Percentiles rank a stretch among this genome's conserved stretches.
Evolutionary conservation across 2,797 vertebrate species (phyloP).

Genomic region (Syngnathus rostellatus): DNA sequence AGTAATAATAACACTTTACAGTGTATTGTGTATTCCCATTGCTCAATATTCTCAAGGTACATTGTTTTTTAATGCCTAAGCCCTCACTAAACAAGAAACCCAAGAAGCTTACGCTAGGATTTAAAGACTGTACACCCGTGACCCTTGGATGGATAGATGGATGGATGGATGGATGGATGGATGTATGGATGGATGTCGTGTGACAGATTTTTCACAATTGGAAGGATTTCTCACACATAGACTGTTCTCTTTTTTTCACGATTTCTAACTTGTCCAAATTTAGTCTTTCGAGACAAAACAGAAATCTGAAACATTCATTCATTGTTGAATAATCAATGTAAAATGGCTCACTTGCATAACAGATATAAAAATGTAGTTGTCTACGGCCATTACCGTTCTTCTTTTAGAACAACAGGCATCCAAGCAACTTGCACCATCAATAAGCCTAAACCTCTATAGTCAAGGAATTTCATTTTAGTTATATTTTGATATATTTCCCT

Average conservation of each 20-base stretch:
- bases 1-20: slow-evolving; percentile 49
- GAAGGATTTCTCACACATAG: background rate
- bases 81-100: slow-evolving; percentile 5
- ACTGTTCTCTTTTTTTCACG: background rate
- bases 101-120: slow-evolving; percentile 11
- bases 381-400: background rate
- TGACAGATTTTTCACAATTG: background rate
- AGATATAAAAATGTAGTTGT: background rate
- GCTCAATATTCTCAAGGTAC: slow-evolving; percentile 29
- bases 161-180: no score
- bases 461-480: slow-evolving; percentile 21
- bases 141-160: no score
- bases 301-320: background rate
- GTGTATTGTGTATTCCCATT: slow-evolving; percentile 45
- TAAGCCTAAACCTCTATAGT: slow-evolving; percentile 1
- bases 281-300: background rate
- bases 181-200: no score
- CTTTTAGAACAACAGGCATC: background rate
- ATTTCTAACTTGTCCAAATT: background rate
- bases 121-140: slow-evolving; percentile 4
- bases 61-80: slow-evolving; percentile 20
- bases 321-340: background rate
- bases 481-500: slow-evolving; percentile 26
- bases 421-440: slow-evolving; percentile 8
- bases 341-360: background rate